Base-by-base conservation (phyloP, 2,888 invertebrate species). In the Pachliopta kotzebuea region DNA sequence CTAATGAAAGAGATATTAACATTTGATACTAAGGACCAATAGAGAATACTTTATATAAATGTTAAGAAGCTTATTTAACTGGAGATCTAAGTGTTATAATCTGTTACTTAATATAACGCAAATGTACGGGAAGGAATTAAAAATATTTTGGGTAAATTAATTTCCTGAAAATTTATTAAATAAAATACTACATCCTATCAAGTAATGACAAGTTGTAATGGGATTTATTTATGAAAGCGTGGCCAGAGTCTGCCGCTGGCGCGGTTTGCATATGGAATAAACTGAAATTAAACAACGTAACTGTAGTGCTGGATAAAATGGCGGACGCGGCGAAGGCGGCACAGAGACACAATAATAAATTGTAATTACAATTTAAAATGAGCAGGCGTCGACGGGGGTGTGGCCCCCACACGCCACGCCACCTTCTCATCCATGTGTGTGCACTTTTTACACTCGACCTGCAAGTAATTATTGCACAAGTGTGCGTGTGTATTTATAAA, bases 301-400 rank as follows among this genome's bases (percentile, higher is more conserved):
- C 68, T 63, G 64, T 63, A 65, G 73, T 54, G 65, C 80, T 86
- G 88, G 85, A 86, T 89, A 90, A 89, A 88, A 91, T 90, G 90
- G 90, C 90, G 78, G 77, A 74, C 76, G 74, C 79, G 80, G 76
- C 79, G 88, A 88, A 90, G 90, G 90, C 90, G 89, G 88, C 87
- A 84, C 86, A 90, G 88, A 90, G 90, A 90, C 77, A 79, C 90
- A 90, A 90, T 89, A 91, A 91, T 91, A 90, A 89, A 90, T 90
- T 88, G 90, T 90, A 90, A 91, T 91, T 91, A 91, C 91, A 90
- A 90, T 90, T 91, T 91, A 89, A 91, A 91, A 91, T 91, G 90
- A 91, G 90, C 90, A 86, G 90, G 90, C 90, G 90, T 83, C 84
- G 83, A 78, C 81, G 87, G 73, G 88, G 90, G 90, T 79, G 90